Percentiles rank a stretch among this genome's conserved stretches.
phyloP scores from a whole-genome alignment of 2,797 vertebrate genomes.

The Gymnodraco acuticeps region DNA sequence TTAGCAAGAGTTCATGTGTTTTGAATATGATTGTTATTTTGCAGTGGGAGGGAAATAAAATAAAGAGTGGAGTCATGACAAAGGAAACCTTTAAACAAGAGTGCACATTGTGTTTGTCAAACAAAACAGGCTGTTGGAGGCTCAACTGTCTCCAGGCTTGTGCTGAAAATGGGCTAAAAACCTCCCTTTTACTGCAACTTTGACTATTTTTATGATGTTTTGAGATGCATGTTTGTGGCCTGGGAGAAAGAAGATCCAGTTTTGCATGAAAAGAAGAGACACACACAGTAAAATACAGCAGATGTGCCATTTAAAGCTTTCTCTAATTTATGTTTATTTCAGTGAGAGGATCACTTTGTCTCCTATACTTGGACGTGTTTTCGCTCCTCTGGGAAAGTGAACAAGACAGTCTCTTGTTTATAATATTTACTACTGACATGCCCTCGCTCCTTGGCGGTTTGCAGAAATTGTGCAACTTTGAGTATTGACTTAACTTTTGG shows the following conservation, averaged over 20 bases:
- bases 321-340: slow-evolving; percentile 7
- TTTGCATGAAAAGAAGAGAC: not conserved
- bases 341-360: slow-evolving; percentile 7
- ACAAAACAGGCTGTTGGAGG: slow-evolving; percentile 6
- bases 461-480: slow-evolving; percentile 16
- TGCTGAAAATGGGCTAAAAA: slow-evolving; percentile 22
- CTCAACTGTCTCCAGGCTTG: slow-evolving; percentile 42
- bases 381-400: slow-evolving; percentile 6
- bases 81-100: slow-evolving; percentile 39
- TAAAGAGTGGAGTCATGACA: not conserved
- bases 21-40: not conserved
- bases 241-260: slow-evolving; percentile 1
- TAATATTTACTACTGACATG: slow-evolving; percentile 18
- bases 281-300: not conserved
- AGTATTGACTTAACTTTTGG: slow-evolving; percentile 6
- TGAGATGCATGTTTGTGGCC: slow-evolving; percentile 11
- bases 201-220: slow-evolving; percentile 3
- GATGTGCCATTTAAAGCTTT: not conserved
- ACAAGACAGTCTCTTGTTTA: slow-evolving; percentile 25
- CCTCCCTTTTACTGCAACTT: not conserved
- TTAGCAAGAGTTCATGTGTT: not conserved
- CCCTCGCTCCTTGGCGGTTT: not conserved
- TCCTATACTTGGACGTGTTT: slow-evolving; percentile 4
- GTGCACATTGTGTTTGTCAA: slow-evolving; percentile 34
- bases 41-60: not conserved